Conservation (phyloP, 30 jellyfish, hydroid and myxozoan species). For the Chrysaora quinquecirrha region DNA sequence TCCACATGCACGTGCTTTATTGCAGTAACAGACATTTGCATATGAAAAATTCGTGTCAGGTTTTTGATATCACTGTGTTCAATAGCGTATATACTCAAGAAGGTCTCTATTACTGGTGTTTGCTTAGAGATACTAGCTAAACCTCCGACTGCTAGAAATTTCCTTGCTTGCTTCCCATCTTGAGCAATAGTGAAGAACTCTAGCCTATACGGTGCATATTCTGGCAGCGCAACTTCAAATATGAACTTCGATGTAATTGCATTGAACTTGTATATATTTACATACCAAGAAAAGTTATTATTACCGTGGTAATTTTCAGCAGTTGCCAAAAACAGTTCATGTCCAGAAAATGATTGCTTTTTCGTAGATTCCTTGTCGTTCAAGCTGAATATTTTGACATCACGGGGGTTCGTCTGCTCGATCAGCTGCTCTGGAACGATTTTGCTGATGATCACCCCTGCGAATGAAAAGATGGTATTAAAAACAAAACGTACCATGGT, state of each 20-base stretch:
- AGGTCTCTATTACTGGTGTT: background rate
- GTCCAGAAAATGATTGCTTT: background rate
- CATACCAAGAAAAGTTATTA: slow-evolving; percentile 31
- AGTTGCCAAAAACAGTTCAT: slow-evolving; percentile 2
- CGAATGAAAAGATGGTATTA: background rate
- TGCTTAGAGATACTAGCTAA: background rate
- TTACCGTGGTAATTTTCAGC: slow-evolving; percentile 47
- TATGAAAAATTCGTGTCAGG: slow-evolving; percentile 23
- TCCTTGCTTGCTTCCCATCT: background rate
- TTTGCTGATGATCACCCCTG: background rate
- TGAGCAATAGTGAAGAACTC: slow-evolving; percentile 24
- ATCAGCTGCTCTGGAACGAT: background rate
- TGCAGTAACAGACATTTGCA: slow-evolving; percentile 22
- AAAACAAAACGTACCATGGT: no score
- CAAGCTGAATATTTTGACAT: background rate
- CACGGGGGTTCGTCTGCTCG: background rate
- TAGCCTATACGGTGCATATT: slow-evolving; percentile 65
- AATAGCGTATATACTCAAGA: slow-evolving; percentile 11
- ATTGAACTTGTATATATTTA: slow-evolving; percentile 23
- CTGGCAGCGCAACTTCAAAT: slow-evolving; percentile 7
- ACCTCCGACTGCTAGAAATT: slow-evolving; percentile 50
- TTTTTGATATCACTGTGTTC: background rate
- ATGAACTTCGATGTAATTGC: slow-evolving; percentile 3
- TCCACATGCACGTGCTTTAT: slow-evolving; percentile 21
- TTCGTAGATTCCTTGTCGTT: background rate